Evolutionary conservation across 2,888 invertebrate genomes (phyloP), one percentile per base, ranked within the genome.

Genomic region (Apodemia zela): DNA sequence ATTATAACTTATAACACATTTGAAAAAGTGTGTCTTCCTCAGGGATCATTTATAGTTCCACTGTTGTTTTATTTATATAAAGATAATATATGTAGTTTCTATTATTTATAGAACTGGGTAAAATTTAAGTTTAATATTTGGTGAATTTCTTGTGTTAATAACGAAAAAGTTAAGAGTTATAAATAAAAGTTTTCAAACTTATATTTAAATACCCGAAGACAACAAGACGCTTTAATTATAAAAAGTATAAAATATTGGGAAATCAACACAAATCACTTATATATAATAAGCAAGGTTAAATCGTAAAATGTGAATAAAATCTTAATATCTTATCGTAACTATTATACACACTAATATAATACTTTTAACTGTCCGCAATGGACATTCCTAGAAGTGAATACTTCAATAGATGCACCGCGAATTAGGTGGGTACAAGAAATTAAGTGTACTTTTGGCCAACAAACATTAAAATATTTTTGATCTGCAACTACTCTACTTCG

Each of bases 351-450:
- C 42, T 57, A 25, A 11, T 60, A 60, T 67, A 69, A 69, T 66
- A 68, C 68, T 69, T 63, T 65, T 29, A 51, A 57, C 61, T 62
- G 68, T 62, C 65, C 64, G 7, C 45, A 33, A 10, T 3, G 62
- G 66, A 67, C 66, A 59, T 60, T 17, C 17, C 15, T 47, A 17
- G 45, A 47, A 47, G 45, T 59, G 2, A 61, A 18, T 59, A 60
- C 49, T 57, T 51, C 18, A 42, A 42, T 60, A 21, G 21, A 60
- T 15, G 35, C 15, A 38, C 60, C 21, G 18, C 3, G 7, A n/a
- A 38, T 42, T 38, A 38, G 51, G 38, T 57, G 35, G 38, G 60
- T 15, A 29, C n/a, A 21, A 38, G 60, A 29, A 33, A 60, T 21
- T 45, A 13, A 42, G 18, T 25, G 18, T 47, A 60, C 42, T 60